Percentiles rank a stretch among this genome's conserved stretches.
These are phyloP conservation scores for Phoeniculus purpureus DNA, from an alignment of 2,797 vertebrate species.

Conservation along the genomic window DNA sequence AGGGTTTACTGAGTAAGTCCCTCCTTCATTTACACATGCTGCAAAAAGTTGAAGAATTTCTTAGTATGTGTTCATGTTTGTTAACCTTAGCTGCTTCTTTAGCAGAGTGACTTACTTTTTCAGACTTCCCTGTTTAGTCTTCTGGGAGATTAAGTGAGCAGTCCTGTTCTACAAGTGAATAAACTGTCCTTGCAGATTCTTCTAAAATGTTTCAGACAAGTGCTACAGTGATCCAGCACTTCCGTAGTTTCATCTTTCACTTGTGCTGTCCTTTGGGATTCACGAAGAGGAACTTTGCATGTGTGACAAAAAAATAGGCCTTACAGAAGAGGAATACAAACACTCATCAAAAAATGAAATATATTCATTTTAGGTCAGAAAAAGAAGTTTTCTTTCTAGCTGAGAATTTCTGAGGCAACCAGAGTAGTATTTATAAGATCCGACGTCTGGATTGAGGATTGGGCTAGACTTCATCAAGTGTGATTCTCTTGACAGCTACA, in stretches of 20 bases:
- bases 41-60: not conserved
- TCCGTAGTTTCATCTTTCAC: not conserved
- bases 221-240: not conserved
- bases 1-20: not conserved
- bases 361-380: conserved; percentile 14
- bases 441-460: not conserved
- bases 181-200: not conserved
- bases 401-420: not conserved
- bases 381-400: conserved; percentile 14
- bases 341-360: not conserved
- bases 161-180: not conserved
- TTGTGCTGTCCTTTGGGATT: conserved; percentile 13
- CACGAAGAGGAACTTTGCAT: not conserved
- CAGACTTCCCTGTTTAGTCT: not conserved
- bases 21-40: not conserved
- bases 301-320: not conserved
- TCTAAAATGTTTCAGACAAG: not conserved
- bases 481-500: not conserved
- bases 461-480: not conserved
- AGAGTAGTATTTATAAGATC: not conserved
- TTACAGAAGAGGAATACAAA: not conserved
- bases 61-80: not conserved
- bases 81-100: not conserved
- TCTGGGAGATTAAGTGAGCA: not conserved
- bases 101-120: not conserved